These are phyloP conservation scores for Drosophila incognita DNA, from an alignment of 2,888 invertebrate species.

Conservation along the genomic window DNA sequence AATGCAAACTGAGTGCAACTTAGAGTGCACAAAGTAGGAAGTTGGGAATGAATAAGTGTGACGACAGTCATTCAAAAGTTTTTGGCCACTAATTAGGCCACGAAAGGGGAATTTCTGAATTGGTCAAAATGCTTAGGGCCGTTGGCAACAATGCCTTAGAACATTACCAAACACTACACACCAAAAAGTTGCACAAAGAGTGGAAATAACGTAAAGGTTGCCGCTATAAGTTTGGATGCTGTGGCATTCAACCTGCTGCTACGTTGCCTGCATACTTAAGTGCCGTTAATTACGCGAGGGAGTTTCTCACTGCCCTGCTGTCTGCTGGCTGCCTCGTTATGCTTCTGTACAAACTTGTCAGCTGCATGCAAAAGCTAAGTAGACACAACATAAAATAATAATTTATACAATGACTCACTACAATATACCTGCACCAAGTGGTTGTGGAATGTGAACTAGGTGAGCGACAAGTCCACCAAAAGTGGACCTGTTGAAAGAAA, in stretches of 20 bases:
- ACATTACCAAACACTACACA: constrained; percentile 2
- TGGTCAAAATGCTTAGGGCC: constrained; percentile 6
- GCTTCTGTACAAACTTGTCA: constrained; percentile 7
- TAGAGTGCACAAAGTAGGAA: neutral
- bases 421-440: neutral
- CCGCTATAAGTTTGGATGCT: constrained; percentile 6
- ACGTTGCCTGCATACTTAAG: constrained; percentile 41
- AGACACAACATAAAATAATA: neutral
- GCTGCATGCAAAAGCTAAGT: neutral
- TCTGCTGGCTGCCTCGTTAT: neutral
- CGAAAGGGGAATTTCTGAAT: constrained; percentile 15
- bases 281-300: constrained; percentile 23
- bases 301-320: neutral
- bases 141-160: neutral
- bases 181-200: constrained; percentile 12
- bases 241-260: constrained; percentile 27
- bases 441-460: neutral
- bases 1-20: constrained; percentile 47
- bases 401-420: neutral
- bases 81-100: constrained; percentile 48
- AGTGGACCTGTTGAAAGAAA: no score
- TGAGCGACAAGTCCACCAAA: neutral
- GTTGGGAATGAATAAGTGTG: neutral
- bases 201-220: neutral
- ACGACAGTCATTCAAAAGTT: constrained; percentile 14